Evolutionary conservation across 2,797 vertebrate species (phyloP), one percentile per base, ranked within the genome.

Genomic region (Enteromius radiatus): DNA sequence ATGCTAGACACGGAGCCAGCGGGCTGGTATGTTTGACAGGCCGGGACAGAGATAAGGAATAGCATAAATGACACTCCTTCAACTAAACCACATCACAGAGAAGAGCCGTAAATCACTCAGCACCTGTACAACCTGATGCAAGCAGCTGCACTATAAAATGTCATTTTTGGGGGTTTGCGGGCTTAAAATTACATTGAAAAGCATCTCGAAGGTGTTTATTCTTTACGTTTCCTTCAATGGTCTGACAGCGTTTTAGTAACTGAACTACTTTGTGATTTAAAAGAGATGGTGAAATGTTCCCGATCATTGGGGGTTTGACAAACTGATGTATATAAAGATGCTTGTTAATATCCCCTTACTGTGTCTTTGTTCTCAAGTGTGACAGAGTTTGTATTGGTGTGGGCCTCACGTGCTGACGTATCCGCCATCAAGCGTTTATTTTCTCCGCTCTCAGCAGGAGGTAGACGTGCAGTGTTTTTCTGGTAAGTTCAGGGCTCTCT

Each of bases 1-100:
- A 54, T 12, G 69, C 54, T 83, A 19, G 49, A 68, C 80, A 59
- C 65, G 41, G 43, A 76, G 82, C 64, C 78, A 81, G 71, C 49
- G 71, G 79, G 78, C 61, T 79, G 77, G 77, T 82, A 86, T 87
- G 84, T 87, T 83, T 88, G 88, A 89, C 88, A 89, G 87, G 82
- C 86, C 54, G 69, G 80, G 84, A 88, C 87, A 87, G 73, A 86
- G 84, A 89, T 86, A 85, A 86, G 78, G 69, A 84, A 76, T 75
- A 64, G 77, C 63, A 81, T 78, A 82, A 83, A 83, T 59, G 79
- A 81, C 84, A 84, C 38, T 63, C 84, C 82, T 87, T 71, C 83
- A 88, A 75, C 76, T n/a, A 86, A 78, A 82, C 80, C 71, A 84
- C 82, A 83, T 82, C 81, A 84, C 78, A 80, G 86, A 76, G 49